Evolutionary conservation across 2,888 invertebrate species (phyloP).

Genomic region (Melikaiella ostensackeni): DNA sequence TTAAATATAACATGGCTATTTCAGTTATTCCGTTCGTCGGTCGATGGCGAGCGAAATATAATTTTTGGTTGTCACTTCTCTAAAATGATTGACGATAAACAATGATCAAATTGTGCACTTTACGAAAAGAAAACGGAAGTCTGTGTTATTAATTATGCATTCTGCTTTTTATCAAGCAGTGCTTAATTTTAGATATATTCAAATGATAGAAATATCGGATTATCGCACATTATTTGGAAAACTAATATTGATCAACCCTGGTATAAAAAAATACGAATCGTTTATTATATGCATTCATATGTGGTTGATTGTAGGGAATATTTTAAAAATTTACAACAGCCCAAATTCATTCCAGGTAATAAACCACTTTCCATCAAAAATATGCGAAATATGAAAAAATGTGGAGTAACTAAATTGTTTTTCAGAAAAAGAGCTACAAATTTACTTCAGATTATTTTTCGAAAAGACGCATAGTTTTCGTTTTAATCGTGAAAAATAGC

Average conservation of each 20-base stretch:
- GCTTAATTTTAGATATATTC: neutral
- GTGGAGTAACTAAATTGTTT: no score
- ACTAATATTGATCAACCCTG: neutral
- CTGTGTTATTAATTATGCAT: neutral
- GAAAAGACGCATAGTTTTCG: no score
- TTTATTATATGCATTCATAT: no score
- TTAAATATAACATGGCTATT: conserved; percentile 10
- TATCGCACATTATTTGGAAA: neutral
- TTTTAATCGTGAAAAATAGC: no score
- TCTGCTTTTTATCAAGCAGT: neutral
- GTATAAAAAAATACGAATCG: neutral
- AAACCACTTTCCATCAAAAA: no score
- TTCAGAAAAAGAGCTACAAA: no score
- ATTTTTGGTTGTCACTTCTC: conserved; percentile 26
- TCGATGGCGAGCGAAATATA: neutral
- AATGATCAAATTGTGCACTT: conserved; percentile 20
- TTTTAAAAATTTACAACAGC: no score
- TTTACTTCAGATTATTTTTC: no score
- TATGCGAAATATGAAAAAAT: no score
- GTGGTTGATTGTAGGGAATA: no score
- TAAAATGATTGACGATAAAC: conserved; percentile 9
- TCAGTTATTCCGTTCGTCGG: neutral
- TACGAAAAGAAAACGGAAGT: conserved; percentile 20
- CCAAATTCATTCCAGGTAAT: neutral
- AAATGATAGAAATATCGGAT: neutral